A percentile compares a stretch with the other conserved stretches of the same genome.
phyloP scores from a whole-genome alignment of 2,888 invertebrate genomes.

The Imbricaverruca yamaguchii region DNA sequence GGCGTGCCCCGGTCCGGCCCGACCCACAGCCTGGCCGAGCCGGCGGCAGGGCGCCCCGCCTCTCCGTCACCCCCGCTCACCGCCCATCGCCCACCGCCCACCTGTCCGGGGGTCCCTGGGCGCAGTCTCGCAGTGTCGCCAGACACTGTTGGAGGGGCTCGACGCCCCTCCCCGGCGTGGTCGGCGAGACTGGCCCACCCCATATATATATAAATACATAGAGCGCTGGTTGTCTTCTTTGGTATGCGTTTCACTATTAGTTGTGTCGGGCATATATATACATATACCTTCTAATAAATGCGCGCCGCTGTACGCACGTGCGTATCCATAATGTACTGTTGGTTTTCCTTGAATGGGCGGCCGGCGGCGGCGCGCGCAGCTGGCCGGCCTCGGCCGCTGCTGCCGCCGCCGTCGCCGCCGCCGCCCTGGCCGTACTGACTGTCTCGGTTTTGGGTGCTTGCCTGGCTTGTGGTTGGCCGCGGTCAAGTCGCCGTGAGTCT shows the following conservation, averaged over 20 bases:
- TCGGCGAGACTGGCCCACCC: not conserved
- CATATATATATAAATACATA: not conserved
- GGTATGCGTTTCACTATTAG: conserved; percentile 19
- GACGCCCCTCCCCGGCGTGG: not conserved
- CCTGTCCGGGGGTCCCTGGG: not conserved
- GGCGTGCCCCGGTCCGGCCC: not conserved
- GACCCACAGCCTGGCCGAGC: no score
- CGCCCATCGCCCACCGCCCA: not conserved
- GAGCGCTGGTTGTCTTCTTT: not conserved
- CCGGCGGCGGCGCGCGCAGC: not conserved
- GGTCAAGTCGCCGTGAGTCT: not conserved
- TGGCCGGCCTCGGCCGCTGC: not conserved
- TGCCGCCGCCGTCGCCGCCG: not conserved
- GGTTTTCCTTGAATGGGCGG: not conserved
- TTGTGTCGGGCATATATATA: conserved; percentile 14
- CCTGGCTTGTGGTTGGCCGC: conserved; percentile 4
- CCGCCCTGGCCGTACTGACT: not conserved
- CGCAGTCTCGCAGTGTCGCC: not conserved
- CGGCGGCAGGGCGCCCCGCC: not conserved
- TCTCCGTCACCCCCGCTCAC: not conserved
- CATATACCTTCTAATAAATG: conserved; percentile 14
- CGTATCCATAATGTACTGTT: conserved; percentile 18
- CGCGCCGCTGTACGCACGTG: not conserved
- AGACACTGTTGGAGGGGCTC: not conserved
- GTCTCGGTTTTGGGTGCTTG: conserved; percentile 12